phyloP scores from a whole-genome alignment of 2,888 invertebrate species.

The Drepana falcataria region DNA sequence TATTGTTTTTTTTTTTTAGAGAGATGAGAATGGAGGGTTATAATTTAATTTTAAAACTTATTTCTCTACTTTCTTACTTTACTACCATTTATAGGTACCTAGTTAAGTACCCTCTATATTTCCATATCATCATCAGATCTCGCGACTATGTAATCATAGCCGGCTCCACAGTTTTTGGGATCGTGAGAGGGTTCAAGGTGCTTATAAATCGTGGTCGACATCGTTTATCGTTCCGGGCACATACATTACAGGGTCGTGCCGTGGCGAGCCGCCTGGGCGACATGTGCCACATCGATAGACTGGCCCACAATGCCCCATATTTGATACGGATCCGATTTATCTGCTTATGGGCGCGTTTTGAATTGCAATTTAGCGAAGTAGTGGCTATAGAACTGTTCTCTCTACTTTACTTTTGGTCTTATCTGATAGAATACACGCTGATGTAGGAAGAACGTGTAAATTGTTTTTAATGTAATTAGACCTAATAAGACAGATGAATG shows the following conservation, averaged over 20 bases:
- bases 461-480: too few species aligned
- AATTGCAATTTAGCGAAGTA: not conserved
- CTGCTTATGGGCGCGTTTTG: not conserved
- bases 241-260: constrained; percentile 34
- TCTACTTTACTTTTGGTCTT: too few species aligned
- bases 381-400: not conserved
- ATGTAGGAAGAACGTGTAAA: too few species aligned
- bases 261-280: constrained; percentile 16
- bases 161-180: constrained; percentile 17
- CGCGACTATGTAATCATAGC: constrained; percentile 2
- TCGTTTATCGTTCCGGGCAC: constrained; percentile 27
- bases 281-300: constrained; percentile 19
- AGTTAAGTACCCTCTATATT: too few species aligned
- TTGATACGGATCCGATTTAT: not conserved
- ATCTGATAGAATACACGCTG: too few species aligned
- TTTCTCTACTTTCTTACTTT: too few species aligned
- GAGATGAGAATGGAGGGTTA: too few species aligned
- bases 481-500: too few species aligned
- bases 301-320: constrained; percentile 6
- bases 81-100: too few species aligned
- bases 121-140: not conserved
- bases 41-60: too few species aligned
- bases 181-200: constrained; percentile 33
- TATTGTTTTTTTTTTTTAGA: too few species aligned
- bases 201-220: constrained; percentile 31